A percentile compares a stretch with the other conserved stretches of the same genome.
phyloP scores from a whole-genome alignment of 2,113 vertebrate species.

The Podarcis raffonei region DNA sequence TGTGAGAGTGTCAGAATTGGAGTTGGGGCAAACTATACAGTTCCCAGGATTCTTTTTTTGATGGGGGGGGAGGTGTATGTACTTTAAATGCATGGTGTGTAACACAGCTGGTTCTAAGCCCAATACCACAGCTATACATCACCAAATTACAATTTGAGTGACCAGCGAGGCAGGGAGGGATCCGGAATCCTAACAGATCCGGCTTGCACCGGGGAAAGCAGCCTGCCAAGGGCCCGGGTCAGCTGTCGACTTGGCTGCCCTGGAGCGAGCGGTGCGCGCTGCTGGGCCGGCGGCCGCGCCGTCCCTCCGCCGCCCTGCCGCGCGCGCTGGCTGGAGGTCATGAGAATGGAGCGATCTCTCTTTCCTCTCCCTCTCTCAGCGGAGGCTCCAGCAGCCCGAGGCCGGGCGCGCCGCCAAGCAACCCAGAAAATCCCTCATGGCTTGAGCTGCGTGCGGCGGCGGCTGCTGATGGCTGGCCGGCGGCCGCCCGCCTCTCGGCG shows the following conservation, averaged over 20 bases:
- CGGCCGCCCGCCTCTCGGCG: neutral
- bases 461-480: neutral
- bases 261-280: constrained; percentile 15
- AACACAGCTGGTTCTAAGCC: too few species aligned
- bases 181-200: neutral
- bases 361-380: neutral
- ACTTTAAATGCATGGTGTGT: too few species aligned
- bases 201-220: neutral
- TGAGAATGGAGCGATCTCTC: constrained; percentile 85
- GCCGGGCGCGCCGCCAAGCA: constrained; percentile 80
- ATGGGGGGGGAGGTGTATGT: too few species aligned
- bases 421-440: constrained; percentile 77
- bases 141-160: too few species aligned
- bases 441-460: constrained; percentile 59
- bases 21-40: too few species aligned
- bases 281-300: constrained; percentile 16
- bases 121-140: too few species aligned
- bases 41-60: too few species aligned
- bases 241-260: neutral
- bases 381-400: constrained; percentile 65
- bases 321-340: constrained; percentile 76
- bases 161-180: too few species aligned
- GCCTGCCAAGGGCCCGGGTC: neutral
- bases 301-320: constrained; percentile 21
- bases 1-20: too few species aligned